Evolutionary conservation across 2,113 vertebrate genomes (phyloP).

Genomic region (Tympanuchus pallidicinctus): DNA sequence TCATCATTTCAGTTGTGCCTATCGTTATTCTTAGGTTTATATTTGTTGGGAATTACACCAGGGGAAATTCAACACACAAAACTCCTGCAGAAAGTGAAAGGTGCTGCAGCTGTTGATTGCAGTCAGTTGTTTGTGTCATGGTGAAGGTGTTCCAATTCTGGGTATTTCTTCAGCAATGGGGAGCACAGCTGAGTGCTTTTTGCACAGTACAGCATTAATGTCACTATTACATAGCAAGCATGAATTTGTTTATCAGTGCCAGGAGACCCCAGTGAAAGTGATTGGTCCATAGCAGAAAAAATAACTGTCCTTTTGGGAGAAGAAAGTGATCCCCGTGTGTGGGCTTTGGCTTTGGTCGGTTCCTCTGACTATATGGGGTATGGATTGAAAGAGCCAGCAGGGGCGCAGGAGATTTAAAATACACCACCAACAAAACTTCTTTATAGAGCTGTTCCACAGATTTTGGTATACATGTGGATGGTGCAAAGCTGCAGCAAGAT

Average conservation of each 20-base stretch:
- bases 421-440: neutral
- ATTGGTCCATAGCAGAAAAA: neutral
- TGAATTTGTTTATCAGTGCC: neutral
- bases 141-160: fast-evolving
- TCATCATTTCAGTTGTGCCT: neutral
- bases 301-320: neutral
- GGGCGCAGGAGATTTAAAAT: neutral
- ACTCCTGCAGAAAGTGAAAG: neutral
- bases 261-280: neutral
- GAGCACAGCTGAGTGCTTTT: neutral
- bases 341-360: neutral
- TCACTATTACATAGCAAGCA: neutral
- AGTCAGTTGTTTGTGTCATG: neutral
- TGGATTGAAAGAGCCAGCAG: neutral
- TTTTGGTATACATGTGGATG: neutral
- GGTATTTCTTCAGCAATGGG: neutral
- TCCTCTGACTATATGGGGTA: neutral
- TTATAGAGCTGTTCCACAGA: neutral
- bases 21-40: neutral
- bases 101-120: neutral
- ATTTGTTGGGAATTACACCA: neutral
- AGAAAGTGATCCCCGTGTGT: neutral
- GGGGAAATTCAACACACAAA: neutral
- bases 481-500: neutral
- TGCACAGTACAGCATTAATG: neutral